These are phyloP conservation scores for Cyprinodon tularosa DNA, from an alignment of 2,113 vertebrate genomes.

Conservation along the genomic window DNA sequence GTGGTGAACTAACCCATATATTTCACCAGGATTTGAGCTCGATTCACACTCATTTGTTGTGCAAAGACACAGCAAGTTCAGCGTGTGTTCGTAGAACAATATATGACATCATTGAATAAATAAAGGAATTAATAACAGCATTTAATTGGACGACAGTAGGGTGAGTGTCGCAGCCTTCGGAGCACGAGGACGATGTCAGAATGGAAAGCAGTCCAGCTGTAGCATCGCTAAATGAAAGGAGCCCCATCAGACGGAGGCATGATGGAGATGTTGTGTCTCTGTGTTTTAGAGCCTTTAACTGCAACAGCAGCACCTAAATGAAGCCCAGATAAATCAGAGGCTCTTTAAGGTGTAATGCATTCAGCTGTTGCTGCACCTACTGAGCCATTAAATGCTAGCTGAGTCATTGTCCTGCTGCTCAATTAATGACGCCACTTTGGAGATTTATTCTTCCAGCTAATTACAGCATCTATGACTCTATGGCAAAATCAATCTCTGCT, in stretches of 20 bases:
- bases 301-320: conserved; percentile 40
- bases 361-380: conserved; percentile 41
- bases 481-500: conserved; percentile 60
- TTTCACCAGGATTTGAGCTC: too few species aligned
- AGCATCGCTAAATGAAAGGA: too few species aligned
- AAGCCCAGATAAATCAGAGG: conserved; percentile 48
- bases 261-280: conserved; percentile 40
- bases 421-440: conserved; percentile 71
- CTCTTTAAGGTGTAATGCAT: conserved; percentile 46
- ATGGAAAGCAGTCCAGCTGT: not conserved
- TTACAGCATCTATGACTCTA: conserved; percentile 62
- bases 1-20: too few species aligned
- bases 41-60: too few species aligned
- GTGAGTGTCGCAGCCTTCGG: not conserved
- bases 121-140: too few species aligned
- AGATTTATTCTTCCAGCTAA: conserved; percentile 67
- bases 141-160: not conserved
- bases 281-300: conserved; percentile 36
- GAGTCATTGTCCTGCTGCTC: conserved; percentile 55
- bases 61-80: too few species aligned
- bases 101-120: too few species aligned
- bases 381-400: conserved; percentile 58
- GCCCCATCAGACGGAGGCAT: conserved; percentile 5
- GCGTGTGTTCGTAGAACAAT: too few species aligned
- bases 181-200: not conserved